phyloP scores from a whole-genome alignment of 2,888 invertebrate species.

The Sphaerophoria taeniata region DNA sequence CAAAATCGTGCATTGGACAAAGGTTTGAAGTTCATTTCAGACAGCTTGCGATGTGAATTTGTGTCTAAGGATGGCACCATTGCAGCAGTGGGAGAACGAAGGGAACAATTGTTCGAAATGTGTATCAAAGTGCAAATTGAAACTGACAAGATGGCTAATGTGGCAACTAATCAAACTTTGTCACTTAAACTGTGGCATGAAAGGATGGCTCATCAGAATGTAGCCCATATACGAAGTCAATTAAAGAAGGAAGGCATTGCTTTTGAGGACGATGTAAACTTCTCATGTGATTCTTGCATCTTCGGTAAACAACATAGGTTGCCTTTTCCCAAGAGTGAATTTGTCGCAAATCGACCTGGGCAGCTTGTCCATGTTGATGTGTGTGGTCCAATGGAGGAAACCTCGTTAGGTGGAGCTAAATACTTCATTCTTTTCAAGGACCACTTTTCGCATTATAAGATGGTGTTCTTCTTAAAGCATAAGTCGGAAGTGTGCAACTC shows the following conservation, averaged over 20 bases:
- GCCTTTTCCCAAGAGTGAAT: neutral
- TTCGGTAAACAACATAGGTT: neutral
- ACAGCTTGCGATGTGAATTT: conserved; percentile 3
- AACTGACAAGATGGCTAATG: neutral
- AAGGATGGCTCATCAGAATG: neutral
- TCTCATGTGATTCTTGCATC: neutral
- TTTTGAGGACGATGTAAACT: neutral
- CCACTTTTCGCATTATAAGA: conserved; percentile 69
- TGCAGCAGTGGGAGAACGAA: conserved; percentile 11
- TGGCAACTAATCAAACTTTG: conserved; percentile 2
- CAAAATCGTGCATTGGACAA: conserved; percentile 6
- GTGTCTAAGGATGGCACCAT: neutral
- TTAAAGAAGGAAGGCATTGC: neutral
- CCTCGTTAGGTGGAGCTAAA: conserved; percentile 56
- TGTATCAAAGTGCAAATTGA: neutral
- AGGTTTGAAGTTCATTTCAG: neutral
- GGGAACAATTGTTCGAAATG: conserved; percentile 3
- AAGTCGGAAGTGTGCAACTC: conserved; percentile 63
- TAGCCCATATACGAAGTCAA: neutral
- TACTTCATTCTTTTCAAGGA: conserved; percentile 73
- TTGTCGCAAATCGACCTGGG: neutral
- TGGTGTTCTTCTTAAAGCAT: conserved; percentile 67
- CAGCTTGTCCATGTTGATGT: conserved; percentile 18
- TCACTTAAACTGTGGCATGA: conserved; percentile 3
- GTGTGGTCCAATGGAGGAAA: conserved; percentile 20